Evolutionary conservation across 2,113 vertebrate genomes (phyloP), one percentile per base, ranked within the genome.

Genomic region (Apodemus sylvaticus): DNA sequence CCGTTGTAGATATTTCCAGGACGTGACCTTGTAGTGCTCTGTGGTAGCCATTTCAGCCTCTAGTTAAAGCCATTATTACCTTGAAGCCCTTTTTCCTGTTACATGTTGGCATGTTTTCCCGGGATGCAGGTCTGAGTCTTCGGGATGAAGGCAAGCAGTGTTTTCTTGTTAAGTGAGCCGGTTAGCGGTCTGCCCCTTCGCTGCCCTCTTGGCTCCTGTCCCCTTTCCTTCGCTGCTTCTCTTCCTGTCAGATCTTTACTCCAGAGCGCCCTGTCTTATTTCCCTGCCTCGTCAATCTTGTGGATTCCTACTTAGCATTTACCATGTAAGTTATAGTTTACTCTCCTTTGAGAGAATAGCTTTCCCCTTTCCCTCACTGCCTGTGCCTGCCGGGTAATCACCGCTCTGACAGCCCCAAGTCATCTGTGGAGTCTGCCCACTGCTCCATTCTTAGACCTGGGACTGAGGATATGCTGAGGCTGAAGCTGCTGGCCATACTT

Each of bases 161-260:
- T 83, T 95, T 96, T 87, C 55, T 5, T 45, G 78, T 86, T 91
- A 94, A 93, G 53, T n/a, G 74, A 96, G 20, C 45, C 36, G 81
- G 82, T 89, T 94, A 60, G 60, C 90, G 39, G 39, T 78, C 58
- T 86, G 53, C 93, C 82, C 13, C 51, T 14, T 73, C 16, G n/a
- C 74, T 81, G 31, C 66, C 73, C 26, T 71, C 45, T 53, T 86
- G 76, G 76, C 68, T 94, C 81, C 83, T 89, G 70, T 77, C 68
- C 29, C 45, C 76, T 74, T 31, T 85, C 34, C 29, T 74, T 71
- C 51, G 55, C 83, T 95, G 16, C 53, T 86, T 88, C 92, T 34
- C 31, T 79, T 79, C 86, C 77, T 89, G 71, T 42, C 64, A n/a
- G 74, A 73, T 24, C 48, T 3, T 9, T 36, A 60, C 58, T 76